A percentile compares a stretch with the other conserved stretches of the same genome.
phyloP scores from a whole-genome alignment of 2,113 vertebrate species.

The Sphaerodactylus townsendi region DNA sequence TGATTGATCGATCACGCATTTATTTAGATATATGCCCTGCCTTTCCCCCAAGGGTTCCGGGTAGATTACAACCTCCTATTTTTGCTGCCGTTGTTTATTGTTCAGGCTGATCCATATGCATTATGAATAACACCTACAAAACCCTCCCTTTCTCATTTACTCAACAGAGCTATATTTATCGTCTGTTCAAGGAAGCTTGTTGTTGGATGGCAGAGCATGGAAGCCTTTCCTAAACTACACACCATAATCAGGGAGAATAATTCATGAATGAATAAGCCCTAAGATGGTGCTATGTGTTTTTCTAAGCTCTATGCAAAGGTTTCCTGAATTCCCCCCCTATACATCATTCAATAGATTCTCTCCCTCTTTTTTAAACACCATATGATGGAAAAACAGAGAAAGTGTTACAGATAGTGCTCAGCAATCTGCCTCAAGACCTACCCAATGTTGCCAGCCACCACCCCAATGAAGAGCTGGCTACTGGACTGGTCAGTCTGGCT shows the following conservation, averaged over 20 bases:
- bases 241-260: constrained; percentile 16
- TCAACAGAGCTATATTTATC: constrained; percentile 2
- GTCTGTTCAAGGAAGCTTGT: not conserved
- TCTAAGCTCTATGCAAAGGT: not conserved
- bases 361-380: not conserved
- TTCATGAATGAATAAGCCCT: constrained; percentile 13
- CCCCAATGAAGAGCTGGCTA: not conserved
- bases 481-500: not conserved
- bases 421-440: not conserved
- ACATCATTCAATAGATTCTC: not conserved
- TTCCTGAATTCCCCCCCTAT: not conserved
- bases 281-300: not conserved
- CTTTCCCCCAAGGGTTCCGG: constrained; percentile 2
- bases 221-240: not conserved
- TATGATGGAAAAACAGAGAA: not conserved
- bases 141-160: not conserved
- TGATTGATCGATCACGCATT: not conserved
- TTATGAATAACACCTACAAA: constrained; percentile 1
- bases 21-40: not conserved
- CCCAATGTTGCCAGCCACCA: not conserved
- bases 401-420: not conserved
- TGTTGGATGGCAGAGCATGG: not conserved
- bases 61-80: not conserved
- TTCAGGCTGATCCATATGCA: constrained; percentile 5
- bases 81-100: not conserved